Evolutionary conservation across 2,797 vertebrate genomes (phyloP).

Genomic region (Linurgus olivaceus): DNA sequence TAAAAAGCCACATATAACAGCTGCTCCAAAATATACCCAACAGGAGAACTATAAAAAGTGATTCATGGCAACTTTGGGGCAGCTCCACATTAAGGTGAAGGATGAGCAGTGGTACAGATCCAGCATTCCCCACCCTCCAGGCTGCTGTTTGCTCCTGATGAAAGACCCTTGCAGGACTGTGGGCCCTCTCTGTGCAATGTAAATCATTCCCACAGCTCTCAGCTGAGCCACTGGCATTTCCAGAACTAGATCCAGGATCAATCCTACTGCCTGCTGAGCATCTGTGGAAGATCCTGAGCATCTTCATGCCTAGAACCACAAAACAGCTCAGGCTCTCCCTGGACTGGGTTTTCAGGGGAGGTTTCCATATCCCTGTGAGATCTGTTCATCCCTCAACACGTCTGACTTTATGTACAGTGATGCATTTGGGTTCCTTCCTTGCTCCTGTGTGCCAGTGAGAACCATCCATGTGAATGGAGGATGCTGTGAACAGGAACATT

Average conservation of each 20-base stretch:
- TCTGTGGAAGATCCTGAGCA: neutral
- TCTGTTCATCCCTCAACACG: neutral
- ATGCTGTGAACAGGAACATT: neutral
- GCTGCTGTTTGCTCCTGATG: neutral
- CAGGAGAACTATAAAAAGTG: neutral
- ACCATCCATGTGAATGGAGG: neutral
- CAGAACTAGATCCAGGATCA: rapidly evolving
- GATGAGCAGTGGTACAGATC: neutral
- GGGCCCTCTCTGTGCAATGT: rapidly evolving
- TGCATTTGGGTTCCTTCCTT: neutral
- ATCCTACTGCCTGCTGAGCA: neutral
- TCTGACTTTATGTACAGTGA: neutral
- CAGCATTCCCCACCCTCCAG: neutral
- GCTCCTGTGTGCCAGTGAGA: neutral
- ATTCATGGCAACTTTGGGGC: neutral
- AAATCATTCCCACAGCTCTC: neutral
- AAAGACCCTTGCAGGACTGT: neutral
- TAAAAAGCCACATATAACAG: neutral
- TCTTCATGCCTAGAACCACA: neutral
- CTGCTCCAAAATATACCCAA: neutral
- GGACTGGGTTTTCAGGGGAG: neutral
- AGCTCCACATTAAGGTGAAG: neutral
- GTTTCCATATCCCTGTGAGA: neutral
- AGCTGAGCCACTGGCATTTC: neutral
- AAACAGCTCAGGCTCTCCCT: neutral